Evolutionary conservation across 1,140 invertebrate genomes (phyloP).

Genomic region (Bombus turneri): DNA sequence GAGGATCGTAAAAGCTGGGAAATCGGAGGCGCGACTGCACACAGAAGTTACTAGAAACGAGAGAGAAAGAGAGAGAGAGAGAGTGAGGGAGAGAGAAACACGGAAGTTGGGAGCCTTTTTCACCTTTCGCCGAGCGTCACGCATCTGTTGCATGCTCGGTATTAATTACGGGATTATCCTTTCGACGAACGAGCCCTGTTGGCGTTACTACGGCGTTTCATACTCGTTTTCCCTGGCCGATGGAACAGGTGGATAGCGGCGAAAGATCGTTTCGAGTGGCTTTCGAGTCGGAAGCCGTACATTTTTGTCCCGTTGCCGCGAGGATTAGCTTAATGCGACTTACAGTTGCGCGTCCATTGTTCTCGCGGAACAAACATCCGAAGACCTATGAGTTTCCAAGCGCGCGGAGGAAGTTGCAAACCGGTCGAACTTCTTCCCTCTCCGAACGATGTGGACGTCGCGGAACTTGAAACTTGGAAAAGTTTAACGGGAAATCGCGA

Average conservation of each 20-base stretch:
- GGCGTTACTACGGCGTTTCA: slow-evolving; percentile 31
- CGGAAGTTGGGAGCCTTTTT: slow-evolving; percentile 29
- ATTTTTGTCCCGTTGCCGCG: slow-evolving; percentile 18
- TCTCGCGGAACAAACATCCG: not conserved
- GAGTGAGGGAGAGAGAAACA: not conserved
- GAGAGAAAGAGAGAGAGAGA: not conserved
- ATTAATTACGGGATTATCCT: slow-evolving; percentile 77
- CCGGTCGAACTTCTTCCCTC: not conserved
- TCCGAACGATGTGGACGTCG: not conserved
- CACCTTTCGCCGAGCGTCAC: slow-evolving; percentile 63
- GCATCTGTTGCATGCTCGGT: slow-evolving; percentile 72
- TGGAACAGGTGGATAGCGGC: slow-evolving; percentile 37
- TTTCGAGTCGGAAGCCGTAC: not conserved
- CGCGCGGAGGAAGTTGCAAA: too few relatives aligned
- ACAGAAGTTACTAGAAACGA: not conserved
- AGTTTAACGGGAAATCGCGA: slow-evolving; percentile 2
- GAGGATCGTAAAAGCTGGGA: slow-evolving; percentile 23
- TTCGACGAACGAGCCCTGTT: slow-evolving; percentile 61
- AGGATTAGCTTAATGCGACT: slow-evolving; percentile 48
- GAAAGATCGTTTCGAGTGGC: slow-evolving; percentile 15
- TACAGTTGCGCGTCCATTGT: slow-evolving; percentile 37
- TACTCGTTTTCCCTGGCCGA: not conserved
- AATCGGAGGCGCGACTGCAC: not conserved
- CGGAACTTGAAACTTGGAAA: not conserved
- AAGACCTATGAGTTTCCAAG: not conserved